Base-by-base conservation (phyloP, 2,888 invertebrate genomes). In the Vesta saturnalis region DNA sequence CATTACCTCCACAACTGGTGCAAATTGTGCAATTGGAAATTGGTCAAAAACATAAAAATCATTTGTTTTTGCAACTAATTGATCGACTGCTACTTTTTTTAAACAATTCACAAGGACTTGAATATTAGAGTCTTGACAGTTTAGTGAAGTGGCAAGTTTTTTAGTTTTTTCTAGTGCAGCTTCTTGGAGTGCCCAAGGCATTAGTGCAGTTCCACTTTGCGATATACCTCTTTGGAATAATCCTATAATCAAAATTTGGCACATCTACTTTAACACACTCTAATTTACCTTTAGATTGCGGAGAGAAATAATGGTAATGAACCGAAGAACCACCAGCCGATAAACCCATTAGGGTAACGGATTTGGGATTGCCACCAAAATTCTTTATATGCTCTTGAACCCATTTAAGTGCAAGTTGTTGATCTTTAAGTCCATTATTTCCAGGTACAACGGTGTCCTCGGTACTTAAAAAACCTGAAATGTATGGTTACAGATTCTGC, bases 271-370 rank as follows among this genome's bases (percentile, higher is more conserved):
- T n/a, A n/a, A n/a, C n/a, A n/a, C n/a, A n/a, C 90, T 0, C 94
- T 93, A 2, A 90, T 78, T 69, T 90, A 6, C 86, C 76, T 69
- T 67, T 76, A 12, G 89, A 89, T 71, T 87, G 76, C 0, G 88
- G 87, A 0, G 91, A 89, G 8, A 92, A 74, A 72, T 89, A 88
- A 69, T 92, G 92, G 74, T 90, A 89, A 79, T 92, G 91, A 0
- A 90, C 90, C 71, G 91, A 89, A 1, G 89, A 90, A 35, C 88
- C 91, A 0, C 92, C 92, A 0, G 92, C 89, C 1, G 92, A 91
- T 73, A 87, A 85, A 0, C 92, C 92, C 0, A 88, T 81, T 0
- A 92, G 77, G 0, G 91, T 89, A 18, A 92, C 85, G 69, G 88
- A 88, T 35, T 88, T 85, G 1, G 90, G 87, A 83, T 92, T 87